Conservation (phyloP, 2,888 invertebrate species). For the Deilephila porcellus region DNA sequence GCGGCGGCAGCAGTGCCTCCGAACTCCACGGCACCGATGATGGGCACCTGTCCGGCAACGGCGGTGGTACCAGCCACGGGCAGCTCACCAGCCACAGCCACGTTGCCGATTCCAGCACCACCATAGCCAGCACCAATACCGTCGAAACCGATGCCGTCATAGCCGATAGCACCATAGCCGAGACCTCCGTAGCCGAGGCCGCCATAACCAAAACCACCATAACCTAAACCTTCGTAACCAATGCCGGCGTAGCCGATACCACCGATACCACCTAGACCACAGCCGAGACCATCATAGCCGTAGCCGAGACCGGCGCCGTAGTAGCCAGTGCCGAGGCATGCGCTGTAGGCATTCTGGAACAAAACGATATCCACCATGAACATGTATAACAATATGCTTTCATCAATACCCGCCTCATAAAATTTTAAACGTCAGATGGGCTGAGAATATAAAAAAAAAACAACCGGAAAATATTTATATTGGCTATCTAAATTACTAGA, state of each 20-base stretch:
- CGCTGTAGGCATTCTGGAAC: conserved; percentile 30
- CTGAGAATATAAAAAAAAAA: no score
- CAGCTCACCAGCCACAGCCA: conserved; percentile 33
- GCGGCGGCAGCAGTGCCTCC: conserved; percentile 35
- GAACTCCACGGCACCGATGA: conserved; percentile 39
- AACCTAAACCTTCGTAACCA: conserved; percentile 30
- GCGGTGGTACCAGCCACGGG: no score
- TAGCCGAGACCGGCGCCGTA: conserved; percentile 14
- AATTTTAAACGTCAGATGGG: no score
- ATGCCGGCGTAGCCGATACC: conserved; percentile 15
- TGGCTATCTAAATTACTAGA: no score
- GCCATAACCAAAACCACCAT: conserved; percentile 50
- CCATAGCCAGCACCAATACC: conserved; percentile 43
- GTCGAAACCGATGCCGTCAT: conserved; percentile 20
- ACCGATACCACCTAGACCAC: conserved; percentile 26
- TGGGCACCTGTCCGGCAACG: conserved; percentile 31
- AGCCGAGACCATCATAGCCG: conserved; percentile 25
- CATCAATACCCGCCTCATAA: no score
- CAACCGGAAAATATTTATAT: no score
- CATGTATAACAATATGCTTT: not conserved
- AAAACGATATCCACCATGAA: not conserved
- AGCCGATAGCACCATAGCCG: conserved; percentile 26
- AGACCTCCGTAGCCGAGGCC: conserved; percentile 38
- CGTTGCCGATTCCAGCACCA: conserved; percentile 47
- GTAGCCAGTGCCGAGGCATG: conserved; percentile 21